Conservation (phyloP, 2,797 vertebrate species). For the Pangasius larnaudii region DNA sequence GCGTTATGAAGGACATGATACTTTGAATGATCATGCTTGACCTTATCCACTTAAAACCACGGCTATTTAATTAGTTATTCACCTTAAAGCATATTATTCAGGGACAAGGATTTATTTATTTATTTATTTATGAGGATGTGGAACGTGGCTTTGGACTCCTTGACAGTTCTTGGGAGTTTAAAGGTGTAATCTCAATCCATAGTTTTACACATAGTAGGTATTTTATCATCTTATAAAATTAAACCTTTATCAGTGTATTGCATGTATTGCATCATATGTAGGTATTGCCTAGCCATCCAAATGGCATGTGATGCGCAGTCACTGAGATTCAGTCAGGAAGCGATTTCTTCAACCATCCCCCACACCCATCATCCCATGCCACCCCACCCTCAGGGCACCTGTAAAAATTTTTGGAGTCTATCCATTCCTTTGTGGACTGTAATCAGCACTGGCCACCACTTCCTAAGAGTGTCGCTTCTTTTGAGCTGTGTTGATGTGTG, state of each 20-base stretch:
- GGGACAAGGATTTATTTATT: neutral
- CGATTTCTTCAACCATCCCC: neutral
- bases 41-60: neutral
- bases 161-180: neutral
- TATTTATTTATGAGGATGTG: neutral
- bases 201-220: neutral
- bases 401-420: constrained; percentile 60
- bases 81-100: constrained; percentile 1
- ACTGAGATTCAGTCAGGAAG: constrained; percentile 25
- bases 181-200: neutral
- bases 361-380: neutral
- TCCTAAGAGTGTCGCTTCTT: constrained; percentile 50
- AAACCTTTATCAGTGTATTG: neutral
- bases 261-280: neutral
- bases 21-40: neutral
- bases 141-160: neutral
- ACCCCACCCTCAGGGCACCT: constrained; percentile 45
- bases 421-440: constrained; percentile 63
- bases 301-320: neutral
- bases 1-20: neutral
- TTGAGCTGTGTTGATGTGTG: constrained; percentile 58
- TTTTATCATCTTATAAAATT: neutral
- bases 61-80: neutral
- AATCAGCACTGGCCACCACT: constrained; percentile 58
- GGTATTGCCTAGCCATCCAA: neutral